These are phyloP conservation scores for Anguilla megastoma DNA, from an alignment of 2,797 vertebrate species.

Conservation along the genomic window DNA sequence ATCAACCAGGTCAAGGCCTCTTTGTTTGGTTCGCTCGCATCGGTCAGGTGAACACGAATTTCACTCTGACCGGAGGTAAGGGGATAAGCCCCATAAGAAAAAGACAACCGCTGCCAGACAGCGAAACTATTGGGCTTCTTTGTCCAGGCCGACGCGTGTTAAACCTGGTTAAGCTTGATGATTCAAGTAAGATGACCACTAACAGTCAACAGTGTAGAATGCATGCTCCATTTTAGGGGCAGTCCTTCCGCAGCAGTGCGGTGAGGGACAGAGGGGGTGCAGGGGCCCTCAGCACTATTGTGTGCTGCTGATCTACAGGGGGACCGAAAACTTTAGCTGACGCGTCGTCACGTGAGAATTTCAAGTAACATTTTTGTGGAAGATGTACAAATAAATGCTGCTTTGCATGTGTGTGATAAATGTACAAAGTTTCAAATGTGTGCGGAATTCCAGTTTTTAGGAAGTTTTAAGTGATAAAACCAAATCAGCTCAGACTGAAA, in stretches of 20 bases:
- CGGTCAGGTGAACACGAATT: not conserved
- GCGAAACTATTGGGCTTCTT: not conserved
- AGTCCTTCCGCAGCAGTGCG: not conserved
- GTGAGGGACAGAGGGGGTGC: not conserved
- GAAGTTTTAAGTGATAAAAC: not conserved
- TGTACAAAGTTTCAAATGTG: not conserved
- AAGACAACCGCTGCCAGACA: not conserved
- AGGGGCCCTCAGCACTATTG: not conserved
- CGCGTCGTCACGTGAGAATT: not conserved
- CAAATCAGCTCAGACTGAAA: not conserved
- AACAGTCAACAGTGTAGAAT: not conserved
- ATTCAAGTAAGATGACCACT: not conserved
- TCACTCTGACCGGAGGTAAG: not conserved
- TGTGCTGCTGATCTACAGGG: not conserved
- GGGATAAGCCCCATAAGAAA: not conserved
- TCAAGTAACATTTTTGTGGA: not conserved
- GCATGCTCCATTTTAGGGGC: not conserved
- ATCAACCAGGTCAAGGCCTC: not conserved
- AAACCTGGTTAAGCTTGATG: not conserved
- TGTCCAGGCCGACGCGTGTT: not conserved
- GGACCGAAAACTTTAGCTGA: not conserved
- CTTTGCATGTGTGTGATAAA: not conserved
- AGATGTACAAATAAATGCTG: not conserved
- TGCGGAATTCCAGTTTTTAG: not conserved
- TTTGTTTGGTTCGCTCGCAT: not conserved